phyloP scores from a whole-genome alignment of 2,888 invertebrate genomes.

The Anarsia innoxiella region DNA sequence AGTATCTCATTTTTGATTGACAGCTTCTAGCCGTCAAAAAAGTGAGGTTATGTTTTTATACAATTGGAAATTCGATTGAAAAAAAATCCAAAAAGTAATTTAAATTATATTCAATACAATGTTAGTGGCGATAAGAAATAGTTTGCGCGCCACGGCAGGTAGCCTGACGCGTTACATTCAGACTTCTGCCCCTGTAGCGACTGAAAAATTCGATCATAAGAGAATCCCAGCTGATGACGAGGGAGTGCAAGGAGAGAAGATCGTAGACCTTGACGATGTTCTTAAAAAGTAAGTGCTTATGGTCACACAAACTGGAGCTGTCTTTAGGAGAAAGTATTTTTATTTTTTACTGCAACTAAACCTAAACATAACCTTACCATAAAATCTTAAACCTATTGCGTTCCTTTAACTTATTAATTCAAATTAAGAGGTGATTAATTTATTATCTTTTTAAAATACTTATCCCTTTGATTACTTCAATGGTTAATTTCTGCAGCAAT shows the following conservation, averaged over 20 bases:
- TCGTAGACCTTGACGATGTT: constrained; percentile 80
- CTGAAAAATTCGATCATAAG: constrained; percentile 61
- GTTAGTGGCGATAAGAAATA: constrained; percentile 45
- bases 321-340: too few relatives aligned
- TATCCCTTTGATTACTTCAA: too few relatives aligned
- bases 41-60: constrained; percentile 13
- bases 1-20: too few relatives aligned
- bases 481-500: too few relatives aligned
- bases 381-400: too few relatives aligned
- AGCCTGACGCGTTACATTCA: constrained; percentile 42
- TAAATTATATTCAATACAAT: constrained; percentile 23
- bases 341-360: too few relatives aligned
- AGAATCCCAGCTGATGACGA: constrained; percentile 77
- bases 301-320: too few relatives aligned
- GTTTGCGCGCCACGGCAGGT: constrained; percentile 33
- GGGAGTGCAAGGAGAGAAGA: constrained; percentile 85
- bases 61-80: too few relatives aligned
- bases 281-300: constrained; percentile 72
- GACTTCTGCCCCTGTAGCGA: constrained; percentile 37
- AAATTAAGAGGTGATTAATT: too few relatives aligned
- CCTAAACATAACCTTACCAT: too few relatives aligned
- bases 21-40: constrained; percentile 1
- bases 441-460: too few relatives aligned
- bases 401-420: too few relatives aligned
- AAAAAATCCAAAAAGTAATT: not conserved